These are phyloP conservation scores for Aethes cnicana DNA, from an alignment of 2,888 invertebrate species.

Conservation along the genomic window DNA sequence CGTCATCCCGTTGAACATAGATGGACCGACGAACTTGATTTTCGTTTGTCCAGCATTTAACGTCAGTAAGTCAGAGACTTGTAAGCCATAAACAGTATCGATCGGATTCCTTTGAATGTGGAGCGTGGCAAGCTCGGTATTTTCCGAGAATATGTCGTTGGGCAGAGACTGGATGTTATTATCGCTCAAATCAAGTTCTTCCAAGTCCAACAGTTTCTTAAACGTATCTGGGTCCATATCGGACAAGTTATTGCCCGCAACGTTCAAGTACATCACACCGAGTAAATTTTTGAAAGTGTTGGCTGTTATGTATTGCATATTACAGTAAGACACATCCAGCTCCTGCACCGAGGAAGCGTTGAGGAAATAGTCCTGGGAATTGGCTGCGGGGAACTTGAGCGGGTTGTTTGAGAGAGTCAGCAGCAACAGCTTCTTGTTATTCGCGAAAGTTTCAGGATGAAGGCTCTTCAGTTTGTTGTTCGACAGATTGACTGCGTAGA, in stretches of 20 bases:
- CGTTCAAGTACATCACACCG: constrained; percentile 85
- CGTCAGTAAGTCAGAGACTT: constrained; percentile 84
- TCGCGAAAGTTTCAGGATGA: constrained; percentile 87
- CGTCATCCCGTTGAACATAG: constrained; percentile 85
- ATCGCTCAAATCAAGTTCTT: constrained; percentile 88
- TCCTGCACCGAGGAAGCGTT: constrained; percentile 86
- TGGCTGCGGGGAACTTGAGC: constrained; percentile 72
- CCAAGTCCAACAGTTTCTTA: constrained; percentile 83
- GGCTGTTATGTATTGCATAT: constrained; percentile 84
- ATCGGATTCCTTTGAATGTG: constrained; percentile 87
- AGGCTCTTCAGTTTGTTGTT: constrained; percentile 85
- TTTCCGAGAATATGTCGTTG: constrained; percentile 84
- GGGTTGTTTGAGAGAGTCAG: constrained; percentile 87
- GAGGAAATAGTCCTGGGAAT: constrained; percentile 75
- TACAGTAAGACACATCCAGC: constrained; percentile 87
- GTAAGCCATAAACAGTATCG: constrained; percentile 83
- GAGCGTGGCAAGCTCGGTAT: constrained; percentile 85
- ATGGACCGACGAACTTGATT: constrained; percentile 84
- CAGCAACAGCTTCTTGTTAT: constrained; percentile 84
- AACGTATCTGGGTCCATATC: constrained; percentile 84
- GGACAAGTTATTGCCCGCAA: constrained; percentile 86
- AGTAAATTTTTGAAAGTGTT: constrained; percentile 85
- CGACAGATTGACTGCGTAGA: constrained; percentile 87
- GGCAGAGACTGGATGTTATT: constrained; percentile 86
- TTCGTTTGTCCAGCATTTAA: constrained; percentile 87